Evolutionary conservation across 37 sponge, comb jelly and placozoan genomes (phyloP), one percentile per base, ranked within the genome.

Genomic region (Agelas oroides): DNA sequence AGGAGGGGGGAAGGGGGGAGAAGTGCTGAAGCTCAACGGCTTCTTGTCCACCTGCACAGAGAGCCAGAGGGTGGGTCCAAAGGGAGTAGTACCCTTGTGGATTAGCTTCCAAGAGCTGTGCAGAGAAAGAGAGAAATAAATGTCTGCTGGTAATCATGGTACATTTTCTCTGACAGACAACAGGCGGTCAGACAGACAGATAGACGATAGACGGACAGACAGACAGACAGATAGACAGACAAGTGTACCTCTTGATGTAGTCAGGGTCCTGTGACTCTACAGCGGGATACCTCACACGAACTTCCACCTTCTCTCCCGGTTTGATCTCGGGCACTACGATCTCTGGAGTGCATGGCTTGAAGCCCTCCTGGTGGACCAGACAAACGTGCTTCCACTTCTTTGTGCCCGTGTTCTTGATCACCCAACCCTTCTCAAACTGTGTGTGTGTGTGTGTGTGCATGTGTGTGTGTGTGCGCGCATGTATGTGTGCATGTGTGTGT

Each of bases 351-450:
- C 78, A 16, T 8, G 94, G 94, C 21, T 38, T 27, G 62, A 67
- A 82, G 11, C 94, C 94, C 19, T 53, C 84, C 60, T 80, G 59
- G 53, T 94, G 92, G 17, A 90, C 77, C 46, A 94, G 83, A 15
- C 30, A 60, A 32, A 90, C 85, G 37, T 84, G 67, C 53, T 77
- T 90, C 95, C 95, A 94, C 35, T 67, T 83, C 75, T 90, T 84
- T 60, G 85, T 84, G 2, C 95, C 95, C 31, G 67, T 81, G 82
- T 94, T 94, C 25, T 36, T 37, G n/a, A 94, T 80, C 20, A 90
- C 59, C 95, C 95, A 94, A 30, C 81, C 73, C 67, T 94, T 94
- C 33, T 67, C 65, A 75, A 94, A 94, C 88, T 90, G 59, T 0
- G 65, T 17, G 56, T 32, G 32, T 14, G 62, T 61, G 62, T 61